Evolutionary conservation across 2,797 vertebrate species (phyloP), one percentile per base, ranked within the genome.

Genomic region (Chelonia mydas): DNA sequence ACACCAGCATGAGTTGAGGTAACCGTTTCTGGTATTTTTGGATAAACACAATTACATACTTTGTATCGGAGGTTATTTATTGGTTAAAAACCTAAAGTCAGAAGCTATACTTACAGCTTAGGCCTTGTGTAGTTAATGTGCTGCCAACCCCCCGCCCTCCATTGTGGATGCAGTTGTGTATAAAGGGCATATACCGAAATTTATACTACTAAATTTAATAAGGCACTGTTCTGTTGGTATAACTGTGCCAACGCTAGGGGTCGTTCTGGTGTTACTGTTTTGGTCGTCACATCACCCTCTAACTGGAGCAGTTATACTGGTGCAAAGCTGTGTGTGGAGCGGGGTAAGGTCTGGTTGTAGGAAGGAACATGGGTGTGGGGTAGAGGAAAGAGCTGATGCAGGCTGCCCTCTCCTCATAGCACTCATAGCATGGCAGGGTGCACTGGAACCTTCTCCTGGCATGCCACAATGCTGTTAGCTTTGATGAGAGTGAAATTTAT

Each of bases 401-500:
- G 23, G n/a, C 37, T 74, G n/a, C 68, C 10, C 9, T 72, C 19
- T 41, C n/a, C n/a, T 37, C 21, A 19, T 23, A 72, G 4, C 41
- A 41, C n/a, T 37, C 21, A 10, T 23, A 41, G 41, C 41, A 41
- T 61, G 28, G 31, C 7, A 61, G 15, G 59, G 59, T 61, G 59
- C 31, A 33, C 15, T 16, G 13, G 59, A 17, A 61, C 68, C 37
- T 23, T 37, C 21, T 72, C 68, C 11, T 72, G n/a, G 37, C 83
- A 72, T 4, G 0, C 0, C 0, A 51, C 0, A n/a, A 8, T 28
- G 53, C 86, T 28, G 27, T 51, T 8, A 59, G 76, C 49, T 81
- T 81, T 90, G 89, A 65, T 55, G 90, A 37, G 41, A 9, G 28
- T 2, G 2, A 54, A 80, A n/a, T 87, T 90, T 72, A 7, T 90